These are phyloP conservation scores for Euproctis similis DNA, from an alignment of 2,888 invertebrate species.

Conservation along the genomic window DNA sequence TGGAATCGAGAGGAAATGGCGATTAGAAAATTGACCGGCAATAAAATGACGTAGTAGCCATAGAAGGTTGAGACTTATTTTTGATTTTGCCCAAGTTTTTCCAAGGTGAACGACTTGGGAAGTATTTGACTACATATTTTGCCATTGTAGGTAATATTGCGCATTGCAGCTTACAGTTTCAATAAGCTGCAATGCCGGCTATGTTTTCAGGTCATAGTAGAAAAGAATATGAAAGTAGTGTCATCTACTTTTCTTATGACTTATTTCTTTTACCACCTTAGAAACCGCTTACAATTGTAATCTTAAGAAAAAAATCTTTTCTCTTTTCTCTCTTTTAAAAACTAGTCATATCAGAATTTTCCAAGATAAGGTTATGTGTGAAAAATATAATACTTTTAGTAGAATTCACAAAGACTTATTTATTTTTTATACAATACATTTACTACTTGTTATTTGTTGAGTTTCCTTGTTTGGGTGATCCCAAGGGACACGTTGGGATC, in stretches of 20 bases:
- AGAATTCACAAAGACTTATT: too few species aligned
- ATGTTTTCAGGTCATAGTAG: slow-evolving; percentile 16
- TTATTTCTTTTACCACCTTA: slow-evolving; percentile 11
- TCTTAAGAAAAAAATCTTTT: too few species aligned
- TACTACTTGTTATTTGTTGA: too few species aligned
- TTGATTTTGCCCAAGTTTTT: too few species aligned
- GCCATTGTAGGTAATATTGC: slow-evolving; percentile 23
- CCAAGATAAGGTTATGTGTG: too few species aligned
- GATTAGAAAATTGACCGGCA: slow-evolving; percentile 17
- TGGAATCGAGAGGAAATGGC: slow-evolving; percentile 11
- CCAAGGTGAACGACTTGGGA: slow-evolving; percentile 21
- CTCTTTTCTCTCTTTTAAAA: too few species aligned
- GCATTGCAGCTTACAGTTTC: slow-evolving; percentile 27
- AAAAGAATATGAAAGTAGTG: slow-evolving; percentile 7
- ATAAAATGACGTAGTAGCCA: slow-evolving; percentile 8
- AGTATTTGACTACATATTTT: slow-evolving; percentile 19
- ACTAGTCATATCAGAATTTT: too few species aligned
- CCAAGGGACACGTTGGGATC: too few species aligned
- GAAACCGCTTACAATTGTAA: too few species aligned
- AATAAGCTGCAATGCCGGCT: slow-evolving; percentile 24
- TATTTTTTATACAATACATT: too few species aligned
- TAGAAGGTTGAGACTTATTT: slow-evolving; percentile 8
- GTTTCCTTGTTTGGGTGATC: too few species aligned
- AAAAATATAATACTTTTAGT: too few species aligned
- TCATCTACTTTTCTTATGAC: slow-evolving; percentile 9